These are phyloP conservation scores for Dysmachus trigonus DNA, from an alignment of 2,888 invertebrate genomes.

Conservation along the genomic window DNA sequence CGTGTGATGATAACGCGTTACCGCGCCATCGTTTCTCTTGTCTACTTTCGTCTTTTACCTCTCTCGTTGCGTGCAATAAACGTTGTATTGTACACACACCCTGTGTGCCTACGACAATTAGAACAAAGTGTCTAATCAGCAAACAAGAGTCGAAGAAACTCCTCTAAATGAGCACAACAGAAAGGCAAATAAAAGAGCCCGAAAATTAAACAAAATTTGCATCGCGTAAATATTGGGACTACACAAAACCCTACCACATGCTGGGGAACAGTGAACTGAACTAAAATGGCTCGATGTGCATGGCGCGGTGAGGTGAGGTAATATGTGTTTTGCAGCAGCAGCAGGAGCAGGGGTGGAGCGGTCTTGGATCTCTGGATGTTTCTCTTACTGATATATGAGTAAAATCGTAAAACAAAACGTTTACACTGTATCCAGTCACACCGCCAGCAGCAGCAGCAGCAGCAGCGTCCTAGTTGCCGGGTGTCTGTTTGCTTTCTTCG, in stretches of 20 bases:
- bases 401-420: slow-evolving; percentile 7
- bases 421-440: neutral
- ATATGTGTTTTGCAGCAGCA: neutral
- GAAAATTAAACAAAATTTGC: slow-evolving; percentile 39
- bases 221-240: slow-evolving; percentile 24
- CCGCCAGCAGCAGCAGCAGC: neutral
- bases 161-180: slow-evolving; percentile 19
- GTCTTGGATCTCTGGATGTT: neutral
- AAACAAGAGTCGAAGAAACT: slow-evolving; percentile 32
- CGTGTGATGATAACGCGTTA: neutral
- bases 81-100: neutral
- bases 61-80: neutral
- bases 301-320: neutral
- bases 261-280: neutral
- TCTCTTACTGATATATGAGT: neutral
- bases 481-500: slow-evolving; percentile 23
- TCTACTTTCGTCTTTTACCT: neutral
- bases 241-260: slow-evolving; percentile 13
- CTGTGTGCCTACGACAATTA: slow-evolving; percentile 21
- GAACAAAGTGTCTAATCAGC: slow-evolving; percentile 32
- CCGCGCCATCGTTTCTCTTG: neutral
- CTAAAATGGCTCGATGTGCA: neutral
- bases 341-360: neutral
- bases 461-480: neutral
- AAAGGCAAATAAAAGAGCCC: neutral